Evolutionary conservation across 1,140 invertebrate genomes (phyloP), one percentile per base, ranked within the genome.

Genomic region (Homarus americanus): DNA sequence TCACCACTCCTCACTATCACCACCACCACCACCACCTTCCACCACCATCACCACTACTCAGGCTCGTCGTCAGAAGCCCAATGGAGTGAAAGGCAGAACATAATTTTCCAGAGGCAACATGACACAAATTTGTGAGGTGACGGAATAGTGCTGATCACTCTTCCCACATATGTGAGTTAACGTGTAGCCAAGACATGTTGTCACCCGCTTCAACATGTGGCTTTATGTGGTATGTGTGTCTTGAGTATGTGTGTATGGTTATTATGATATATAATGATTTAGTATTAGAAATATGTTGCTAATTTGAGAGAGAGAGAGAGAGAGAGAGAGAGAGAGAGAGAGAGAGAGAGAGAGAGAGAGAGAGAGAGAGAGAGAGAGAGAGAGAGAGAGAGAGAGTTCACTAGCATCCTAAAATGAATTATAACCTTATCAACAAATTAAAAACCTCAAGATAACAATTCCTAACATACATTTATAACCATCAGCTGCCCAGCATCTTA

Each of bases 81-180:
- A 38, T 9, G 15, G 79, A 34, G 79, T 85, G 69, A 73, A 85
- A 73, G 41, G 40, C 72, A n/a, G 69, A 76, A 76, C 73, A 86
- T 86, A 73, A 86, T 76, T 86, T 86, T 76, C 83, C 36, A 34
- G 79, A 28, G 72, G 28, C 20, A 32, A 66, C 28, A 53, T 86
- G 83, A 86, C 83, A 86, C 83, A 86, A 86, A 86, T 86, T 28
- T 76, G 83, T 34, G 72, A 75, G 40, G 72, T 86, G 83, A 86
- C 83, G 41, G 83, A 76, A 72, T 15, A 28, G 83, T 49, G 72
- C n/a, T 86, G 83, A 86, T 76, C 69, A 86, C 40, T 75, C 83
- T 86, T 86, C 17, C 73, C 66, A n/a, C 24, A 69, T n/a, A 7
- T 69, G 24, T 5, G 5, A 49, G 12, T 49, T 49, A 49, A 5